These are phyloP conservation scores for Synchiropus splendidus DNA, from an alignment of 2,113 vertebrate genomes.

Conservation along the genomic window DNA sequence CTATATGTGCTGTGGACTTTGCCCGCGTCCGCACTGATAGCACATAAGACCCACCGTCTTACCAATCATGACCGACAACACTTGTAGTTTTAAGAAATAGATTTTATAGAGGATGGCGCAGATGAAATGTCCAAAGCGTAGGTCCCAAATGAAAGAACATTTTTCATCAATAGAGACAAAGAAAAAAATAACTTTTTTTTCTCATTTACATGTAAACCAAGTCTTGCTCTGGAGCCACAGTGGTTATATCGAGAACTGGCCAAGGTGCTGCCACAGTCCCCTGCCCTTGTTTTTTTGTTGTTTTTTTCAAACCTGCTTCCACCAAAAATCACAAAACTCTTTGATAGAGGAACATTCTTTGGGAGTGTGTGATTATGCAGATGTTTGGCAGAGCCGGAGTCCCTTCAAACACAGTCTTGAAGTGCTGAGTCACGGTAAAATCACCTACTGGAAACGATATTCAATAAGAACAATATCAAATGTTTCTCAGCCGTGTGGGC, in stretches of 20 bases:
- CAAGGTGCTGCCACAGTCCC: constrained; percentile 55
- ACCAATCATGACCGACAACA: background rate
- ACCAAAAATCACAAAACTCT: constrained; percentile 17
- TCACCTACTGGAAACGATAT: constrained; percentile 34
- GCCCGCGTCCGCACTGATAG: too few relatives aligned
- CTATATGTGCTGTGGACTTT: background rate
- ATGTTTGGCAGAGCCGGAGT: constrained; percentile 46
- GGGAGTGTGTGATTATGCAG: constrained; percentile 38
- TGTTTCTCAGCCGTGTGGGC: constrained; percentile 34
- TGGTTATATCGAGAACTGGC: constrained; percentile 62
- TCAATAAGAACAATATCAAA: constrained; percentile 48
- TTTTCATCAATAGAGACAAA: constrained; percentile 61
- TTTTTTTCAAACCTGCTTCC: constrained; percentile 9
- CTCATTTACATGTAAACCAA: constrained; percentile 66
- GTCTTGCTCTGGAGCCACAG: constrained; percentile 67
- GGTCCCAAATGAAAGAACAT: constrained; percentile 63
- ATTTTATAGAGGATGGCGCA: constrained; percentile 63
- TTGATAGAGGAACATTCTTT: constrained; percentile 57
- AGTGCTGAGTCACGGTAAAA: constrained; percentile 49
- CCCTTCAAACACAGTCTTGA: constrained; percentile 40
- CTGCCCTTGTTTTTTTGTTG: too few relatives aligned
- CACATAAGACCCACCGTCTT: too few relatives aligned
- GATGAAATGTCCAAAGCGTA: constrained; percentile 66
- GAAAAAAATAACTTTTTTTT: constrained; percentile 50
- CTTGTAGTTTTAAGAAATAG: constrained; percentile 63